Evolutionary conservation across 2,113 vertebrate genomes (phyloP).

Genomic region (Anser brachyrhynchus): DNA sequence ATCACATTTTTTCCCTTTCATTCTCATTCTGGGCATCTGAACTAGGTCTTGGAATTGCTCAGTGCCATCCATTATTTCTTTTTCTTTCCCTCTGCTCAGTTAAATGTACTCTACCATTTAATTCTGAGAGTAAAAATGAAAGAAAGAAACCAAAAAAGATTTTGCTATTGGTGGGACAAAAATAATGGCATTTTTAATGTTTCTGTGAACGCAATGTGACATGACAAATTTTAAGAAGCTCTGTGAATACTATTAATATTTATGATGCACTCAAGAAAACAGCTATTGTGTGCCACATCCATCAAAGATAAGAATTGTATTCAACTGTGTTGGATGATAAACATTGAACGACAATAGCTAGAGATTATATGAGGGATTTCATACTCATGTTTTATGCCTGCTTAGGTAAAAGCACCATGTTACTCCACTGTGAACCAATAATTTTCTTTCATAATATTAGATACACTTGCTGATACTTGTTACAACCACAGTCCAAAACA

Average conservation of each 20-base stretch:
- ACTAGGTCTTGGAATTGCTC: slow-evolving; percentile 9
- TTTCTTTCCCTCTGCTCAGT: background rate
- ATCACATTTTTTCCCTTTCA: background rate
- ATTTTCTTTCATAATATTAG: slow-evolving; percentile 49
- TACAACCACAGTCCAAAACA: background rate
- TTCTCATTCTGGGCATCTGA: slow-evolving; percentile 27
- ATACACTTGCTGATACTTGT: slow-evolving; percentile 5
- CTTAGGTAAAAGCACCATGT: slow-evolving; percentile 13
- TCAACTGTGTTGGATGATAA: slow-evolving; percentile 54
- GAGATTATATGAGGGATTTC: slow-evolving; percentile 56
- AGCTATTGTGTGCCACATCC: slow-evolving; percentile 57
- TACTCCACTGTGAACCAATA: slow-evolving; percentile 18
- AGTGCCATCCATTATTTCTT: background rate
- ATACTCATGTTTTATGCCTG: slow-evolving; percentile 26
- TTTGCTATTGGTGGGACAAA: slow-evolving; percentile 1
- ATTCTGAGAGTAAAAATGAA: background rate
- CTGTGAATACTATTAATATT: slow-evolving; percentile 73
- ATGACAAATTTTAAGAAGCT: slow-evolving; percentile 60
- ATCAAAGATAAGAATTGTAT: slow-evolving; percentile 64
- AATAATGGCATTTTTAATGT: slow-evolving; percentile 27
- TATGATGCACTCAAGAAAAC: slow-evolving; percentile 64
- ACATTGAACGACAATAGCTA: slow-evolving; percentile 65
- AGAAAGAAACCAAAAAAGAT: background rate
- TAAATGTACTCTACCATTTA: background rate
- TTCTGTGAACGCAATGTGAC: slow-evolving; percentile 53